A percentile compares a stretch with the other conserved stretches of the same genome.
Conservation (phyloP, 1,140 invertebrate species). For the Dendroctonus valens region DNA sequence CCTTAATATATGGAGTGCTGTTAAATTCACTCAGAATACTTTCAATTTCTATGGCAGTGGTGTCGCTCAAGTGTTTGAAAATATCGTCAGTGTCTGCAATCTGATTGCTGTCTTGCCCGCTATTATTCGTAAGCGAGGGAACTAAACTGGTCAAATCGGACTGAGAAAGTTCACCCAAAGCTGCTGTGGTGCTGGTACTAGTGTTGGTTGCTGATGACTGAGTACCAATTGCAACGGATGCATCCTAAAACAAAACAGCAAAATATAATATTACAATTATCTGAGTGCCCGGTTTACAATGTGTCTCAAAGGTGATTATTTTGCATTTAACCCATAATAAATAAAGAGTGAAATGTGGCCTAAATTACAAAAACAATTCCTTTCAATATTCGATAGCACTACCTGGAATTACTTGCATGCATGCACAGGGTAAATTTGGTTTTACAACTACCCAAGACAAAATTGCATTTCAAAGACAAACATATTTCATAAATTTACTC, state of each 20-base stretch:
- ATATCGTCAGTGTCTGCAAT: conserved; percentile 68
- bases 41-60: conserved; percentile 61
- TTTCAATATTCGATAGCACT: no score
- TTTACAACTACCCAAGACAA: no score
- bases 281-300: not conserved
- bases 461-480: no score
- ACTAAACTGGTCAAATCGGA: conserved; percentile 66
- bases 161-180: conserved; percentile 63
- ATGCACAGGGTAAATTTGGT: no score
- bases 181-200: conserved; percentile 37
- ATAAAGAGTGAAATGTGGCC: not conserved
- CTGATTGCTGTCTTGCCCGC: conserved; percentile 42
- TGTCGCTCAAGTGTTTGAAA: conserved; percentile 67
- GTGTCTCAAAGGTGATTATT: no score
- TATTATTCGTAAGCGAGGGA: conserved; percentile 50
- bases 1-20: conserved; percentile 54
- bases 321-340: not conserved
- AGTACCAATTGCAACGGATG: conserved; percentile 48
- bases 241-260: conserved; percentile 47
- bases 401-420: no score
- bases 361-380: no score
- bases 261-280: conserved; percentile 1
- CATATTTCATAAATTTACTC: no score
- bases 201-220: conserved; percentile 43
- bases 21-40: conserved; percentile 57